Evolutionary conservation across 2,888 invertebrate species (phyloP).

Genomic region (Melitaea athalia): DNA sequence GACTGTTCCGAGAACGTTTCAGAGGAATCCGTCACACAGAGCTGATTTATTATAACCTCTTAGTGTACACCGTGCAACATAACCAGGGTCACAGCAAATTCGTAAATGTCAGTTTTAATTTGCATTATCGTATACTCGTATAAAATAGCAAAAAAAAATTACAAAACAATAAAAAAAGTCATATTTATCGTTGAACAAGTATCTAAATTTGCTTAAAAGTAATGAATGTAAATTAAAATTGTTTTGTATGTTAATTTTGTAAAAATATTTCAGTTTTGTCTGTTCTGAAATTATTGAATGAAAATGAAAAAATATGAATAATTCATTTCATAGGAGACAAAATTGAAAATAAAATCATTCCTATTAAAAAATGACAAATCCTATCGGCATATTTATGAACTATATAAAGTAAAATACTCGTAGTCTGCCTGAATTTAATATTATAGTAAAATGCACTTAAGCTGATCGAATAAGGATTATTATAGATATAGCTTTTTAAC

Average conservation of each 20-base stretch:
- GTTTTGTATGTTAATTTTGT: neutral
- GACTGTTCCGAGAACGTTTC: slow-evolving; percentile 53
- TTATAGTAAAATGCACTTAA: slow-evolving; percentile 23
- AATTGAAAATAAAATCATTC: neutral
- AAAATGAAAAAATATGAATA: no score
- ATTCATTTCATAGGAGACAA: neutral
- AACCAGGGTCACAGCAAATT: slow-evolving; percentile 20
- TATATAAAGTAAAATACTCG: slow-evolving; percentile 13
- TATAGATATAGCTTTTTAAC: slow-evolving; percentile 6
- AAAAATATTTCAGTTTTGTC: neutral
- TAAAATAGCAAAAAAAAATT: neutral
- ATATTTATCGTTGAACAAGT: neutral
- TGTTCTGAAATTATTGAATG: neutral
- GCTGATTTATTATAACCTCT: slow-evolving; percentile 54
- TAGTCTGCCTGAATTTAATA: slow-evolving; percentile 24
- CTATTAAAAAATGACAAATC: slow-evolving; percentile 12
- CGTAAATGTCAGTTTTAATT: slow-evolving; percentile 5
- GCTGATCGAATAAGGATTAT: slow-evolving; percentile 17
- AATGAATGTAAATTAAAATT: slow-evolving; percentile 1
- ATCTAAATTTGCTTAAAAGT: neutral
- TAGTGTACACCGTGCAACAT: slow-evolving; percentile 17
- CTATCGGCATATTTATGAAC: slow-evolving; percentile 12
- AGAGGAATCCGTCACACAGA: slow-evolving; percentile 45
- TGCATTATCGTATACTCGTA: slow-evolving; percentile 2
- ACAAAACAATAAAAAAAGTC: neutral